phyloP scores from a whole-genome alignment of 2,797 vertebrate genomes.

The Sebastes hubbsi region DNA sequence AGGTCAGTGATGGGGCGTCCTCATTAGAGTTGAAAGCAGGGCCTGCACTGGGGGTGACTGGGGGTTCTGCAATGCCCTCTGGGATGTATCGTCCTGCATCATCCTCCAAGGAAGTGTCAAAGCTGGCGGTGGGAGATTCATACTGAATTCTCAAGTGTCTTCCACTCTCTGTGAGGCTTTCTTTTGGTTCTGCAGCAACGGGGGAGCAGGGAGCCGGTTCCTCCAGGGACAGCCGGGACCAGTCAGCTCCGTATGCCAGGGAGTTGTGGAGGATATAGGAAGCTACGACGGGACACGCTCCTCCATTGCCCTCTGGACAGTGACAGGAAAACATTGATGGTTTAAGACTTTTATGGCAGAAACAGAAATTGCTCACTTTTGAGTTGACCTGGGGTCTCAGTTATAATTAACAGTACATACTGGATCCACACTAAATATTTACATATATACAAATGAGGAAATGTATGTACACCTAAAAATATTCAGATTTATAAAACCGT shows the following conservation, averaged over 20 bases:
- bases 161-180: slow-evolving; percentile 52
- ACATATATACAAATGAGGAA: accelerated
- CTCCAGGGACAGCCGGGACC: slow-evolving; percentile 84
- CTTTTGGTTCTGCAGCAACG: slow-evolving; percentile 48
- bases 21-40: neutral
- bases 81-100: slow-evolving; percentile 74
- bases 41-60: neutral
- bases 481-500: neutral
- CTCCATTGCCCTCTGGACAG: slow-evolving; percentile 77
- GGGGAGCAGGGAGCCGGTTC: slow-evolving; percentile 61
- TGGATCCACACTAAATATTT: neutral
- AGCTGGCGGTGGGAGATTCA: slow-evolving; percentile 85
- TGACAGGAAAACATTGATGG: neutral
- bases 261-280: slow-evolving; percentile 91
- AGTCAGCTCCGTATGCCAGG: slow-evolving; percentile 94
- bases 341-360: neutral
- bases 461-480: accelerated
- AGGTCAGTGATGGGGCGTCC: slow-evolving; percentile 53
- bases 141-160: slow-evolving; percentile 85
- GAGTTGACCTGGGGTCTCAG: neutral
- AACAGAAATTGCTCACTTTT: neutral
- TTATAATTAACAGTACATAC: neutral
- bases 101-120: slow-evolving; percentile 83
- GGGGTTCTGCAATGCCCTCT: neutral
- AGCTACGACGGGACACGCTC: slow-evolving; percentile 78